Conservation (phyloP, 1,140 invertebrate species). For the Zaprionus africanus region DNA sequence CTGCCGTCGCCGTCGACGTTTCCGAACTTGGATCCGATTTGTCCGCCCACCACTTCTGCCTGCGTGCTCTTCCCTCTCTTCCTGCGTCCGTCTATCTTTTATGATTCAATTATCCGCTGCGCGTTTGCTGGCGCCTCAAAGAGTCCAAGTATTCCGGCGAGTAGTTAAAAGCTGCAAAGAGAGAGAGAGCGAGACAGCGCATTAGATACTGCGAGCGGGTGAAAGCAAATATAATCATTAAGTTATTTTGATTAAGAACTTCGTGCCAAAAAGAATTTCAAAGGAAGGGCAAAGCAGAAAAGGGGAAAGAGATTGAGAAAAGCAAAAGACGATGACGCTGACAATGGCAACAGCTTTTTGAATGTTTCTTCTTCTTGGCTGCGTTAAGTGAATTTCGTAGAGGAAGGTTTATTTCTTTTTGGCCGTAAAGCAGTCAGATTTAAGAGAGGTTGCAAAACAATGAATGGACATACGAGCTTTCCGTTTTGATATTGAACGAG, state of each 20-base stretch:
- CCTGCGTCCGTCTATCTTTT: constrained; percentile 38
- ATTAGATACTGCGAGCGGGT: constrained; percentile 54
- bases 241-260: constrained; percentile 82
- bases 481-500: too few relatives aligned
- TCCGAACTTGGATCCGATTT: constrained; percentile 42
- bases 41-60: constrained; percentile 17
- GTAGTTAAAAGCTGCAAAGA: constrained; percentile 61
- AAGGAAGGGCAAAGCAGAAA: not conserved
- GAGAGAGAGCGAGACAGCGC: constrained; percentile 20
- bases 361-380: not conserved
- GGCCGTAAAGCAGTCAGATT: too few relatives aligned
- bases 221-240: constrained; percentile 79
- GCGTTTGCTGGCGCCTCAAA: constrained; percentile 58
- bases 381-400: not conserved
- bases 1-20: constrained; percentile 18
- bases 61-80: constrained; percentile 10
- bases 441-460: too few relatives aligned
- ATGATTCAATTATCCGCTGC: constrained; percentile 80
- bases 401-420: too few relatives aligned
- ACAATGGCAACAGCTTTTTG: not conserved
- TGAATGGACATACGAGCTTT: too few relatives aligned
- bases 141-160: constrained; percentile 27
- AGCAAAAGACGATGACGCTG: not conserved
- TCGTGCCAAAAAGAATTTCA: constrained; percentile 55
- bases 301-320: not conserved